Evolutionary conservation across 2,888 invertebrate species (phyloP).

Genomic region (Netelia melanura): DNA sequence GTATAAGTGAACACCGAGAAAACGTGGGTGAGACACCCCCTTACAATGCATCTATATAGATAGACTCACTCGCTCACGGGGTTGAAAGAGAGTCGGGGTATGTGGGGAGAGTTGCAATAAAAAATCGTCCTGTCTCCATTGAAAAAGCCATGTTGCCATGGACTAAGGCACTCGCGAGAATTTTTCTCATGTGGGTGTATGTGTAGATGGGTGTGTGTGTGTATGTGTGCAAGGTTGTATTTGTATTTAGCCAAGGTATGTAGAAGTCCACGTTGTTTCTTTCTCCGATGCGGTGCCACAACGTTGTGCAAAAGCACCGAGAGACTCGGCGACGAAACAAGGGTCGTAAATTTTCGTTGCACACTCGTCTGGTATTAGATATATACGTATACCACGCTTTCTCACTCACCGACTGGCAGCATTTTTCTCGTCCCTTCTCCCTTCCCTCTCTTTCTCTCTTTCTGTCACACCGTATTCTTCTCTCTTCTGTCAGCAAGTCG

Average conservation of each 20-base stretch:
- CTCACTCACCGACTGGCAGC: not conserved
- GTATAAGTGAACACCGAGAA: constrained; percentile 55
- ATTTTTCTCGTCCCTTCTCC: constrained; percentile 25
- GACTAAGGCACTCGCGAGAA: constrained; percentile 70
- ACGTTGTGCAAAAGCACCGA: constrained; percentile 52
- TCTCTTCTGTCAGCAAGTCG: not conserved
- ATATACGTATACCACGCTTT: not conserved
- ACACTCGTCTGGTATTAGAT: constrained; percentile 9
- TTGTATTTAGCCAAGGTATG: not conserved
- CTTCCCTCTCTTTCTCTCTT: not conserved
- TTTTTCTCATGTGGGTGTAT: constrained; percentile 39
- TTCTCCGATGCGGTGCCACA: constrained; percentile 28
- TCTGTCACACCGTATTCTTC: constrained; percentile 30
- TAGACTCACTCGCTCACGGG: not conserved
- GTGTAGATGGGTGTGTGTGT: not conserved
- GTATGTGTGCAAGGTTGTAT: not conserved
- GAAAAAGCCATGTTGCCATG: constrained; percentile 71
- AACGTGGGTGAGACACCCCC: constrained; percentile 10
- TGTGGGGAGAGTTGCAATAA: constrained; percentile 56
- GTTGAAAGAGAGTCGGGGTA: constrained; percentile 30
- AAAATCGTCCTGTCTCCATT: constrained; percentile 74
- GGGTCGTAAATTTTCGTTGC: constrained; percentile 76
- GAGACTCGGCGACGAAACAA: constrained; percentile 73
- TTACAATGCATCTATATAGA: too few relatives aligned
- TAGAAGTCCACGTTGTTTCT: not conserved